Percentiles rank a stretch among this genome's conserved stretches.
phyloP scores from a whole-genome alignment of 2,888 invertebrate species.

The Iselma pallidipennis region DNA sequence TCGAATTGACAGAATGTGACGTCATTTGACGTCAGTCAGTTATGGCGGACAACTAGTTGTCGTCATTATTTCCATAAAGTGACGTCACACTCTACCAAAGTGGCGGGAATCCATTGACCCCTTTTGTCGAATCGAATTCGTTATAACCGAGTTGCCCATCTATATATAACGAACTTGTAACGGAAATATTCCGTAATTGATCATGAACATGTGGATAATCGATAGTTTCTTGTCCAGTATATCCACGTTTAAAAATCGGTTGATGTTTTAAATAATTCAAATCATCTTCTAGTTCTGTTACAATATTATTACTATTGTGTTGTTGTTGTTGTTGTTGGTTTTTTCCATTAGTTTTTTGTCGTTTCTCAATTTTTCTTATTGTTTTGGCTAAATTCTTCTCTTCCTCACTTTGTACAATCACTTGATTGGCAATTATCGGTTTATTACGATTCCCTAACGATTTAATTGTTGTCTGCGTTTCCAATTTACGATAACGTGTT shows the following conservation, averaged over 20 bases:
- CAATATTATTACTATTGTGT: conserved; percentile 18
- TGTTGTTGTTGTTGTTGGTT: conserved; percentile 46
- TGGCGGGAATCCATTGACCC: too few relatives aligned
- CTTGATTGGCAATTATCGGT: conserved; percentile 77
- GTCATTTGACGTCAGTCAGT: too few relatives aligned
- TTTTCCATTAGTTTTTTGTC: conserved; percentile 55
- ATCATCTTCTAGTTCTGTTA: conserved; percentile 42
- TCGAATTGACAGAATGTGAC: too few relatives aligned
- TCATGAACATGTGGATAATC: conserved; percentile 90
- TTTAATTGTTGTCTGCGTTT: conserved; percentile 15
- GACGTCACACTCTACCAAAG: too few relatives aligned
- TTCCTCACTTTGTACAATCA: conserved; percentile 80
- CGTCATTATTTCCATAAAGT: too few relatives aligned
- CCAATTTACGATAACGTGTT: background rate
- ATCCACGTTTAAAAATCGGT: conserved; percentile 40
- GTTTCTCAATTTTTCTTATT: conserved; percentile 84
- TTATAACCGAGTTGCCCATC: too few relatives aligned
- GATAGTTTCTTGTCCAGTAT: conserved; percentile 51
- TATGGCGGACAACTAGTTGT: too few relatives aligned
- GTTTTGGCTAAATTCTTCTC: conserved; percentile 79
- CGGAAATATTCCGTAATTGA: conserved; percentile 62
- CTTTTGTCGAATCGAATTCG: too few relatives aligned
- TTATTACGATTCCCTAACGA: conserved; percentile 20
- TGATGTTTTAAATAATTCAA: conserved; percentile 33
- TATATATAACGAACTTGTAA: conserved; percentile 44